These are phyloP conservation scores for Leptinotarsa rubiginosa DNA, from an alignment of 2,888 invertebrate genomes.

Conservation along the genomic window DNA sequence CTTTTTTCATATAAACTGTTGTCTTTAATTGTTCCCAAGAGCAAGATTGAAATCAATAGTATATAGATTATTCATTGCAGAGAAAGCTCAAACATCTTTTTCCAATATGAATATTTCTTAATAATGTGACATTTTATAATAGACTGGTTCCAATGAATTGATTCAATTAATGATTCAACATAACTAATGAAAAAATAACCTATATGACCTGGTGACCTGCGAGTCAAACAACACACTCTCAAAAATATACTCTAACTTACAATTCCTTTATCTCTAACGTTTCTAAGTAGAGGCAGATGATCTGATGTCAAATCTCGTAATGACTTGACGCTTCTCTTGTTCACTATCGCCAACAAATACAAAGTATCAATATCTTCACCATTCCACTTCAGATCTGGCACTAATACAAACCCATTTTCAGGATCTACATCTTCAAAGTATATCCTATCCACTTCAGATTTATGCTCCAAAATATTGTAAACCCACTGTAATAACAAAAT, in stretches of 20 bases:
- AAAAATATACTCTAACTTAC: constrained; percentile 66
- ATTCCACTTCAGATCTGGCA: constrained; percentile 98
- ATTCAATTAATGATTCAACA: not conserved
- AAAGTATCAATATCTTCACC: constrained; percentile 79
- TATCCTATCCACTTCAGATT: constrained; percentile 89
- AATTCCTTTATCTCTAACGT: constrained; percentile 80
- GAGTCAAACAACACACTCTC: not conserved
- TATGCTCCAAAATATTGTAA: constrained; percentile 93
- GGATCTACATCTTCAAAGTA: constrained; percentile 84
- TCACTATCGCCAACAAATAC: constrained; percentile 86
- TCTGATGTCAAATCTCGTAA: constrained; percentile 82
- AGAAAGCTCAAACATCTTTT: too few relatives aligned
- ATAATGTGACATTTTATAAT: too few relatives aligned
- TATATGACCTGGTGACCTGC: not conserved
- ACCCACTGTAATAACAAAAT: constrained; percentile 82
- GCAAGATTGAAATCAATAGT: too few relatives aligned
- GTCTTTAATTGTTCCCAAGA: too few relatives aligned
- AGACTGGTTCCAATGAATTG: too few relatives aligned
- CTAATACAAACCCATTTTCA: constrained; percentile 84
- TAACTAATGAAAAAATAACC: not conserved
- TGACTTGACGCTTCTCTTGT: constrained; percentile 80
- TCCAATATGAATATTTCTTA: too few relatives aligned
- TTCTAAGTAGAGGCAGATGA: constrained; percentile 86
- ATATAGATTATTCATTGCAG: too few relatives aligned
- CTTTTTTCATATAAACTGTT: too few relatives aligned